Evolutionary conservation across 2,888 invertebrate species (phyloP).

Genomic region (Helleia helle): DNA sequence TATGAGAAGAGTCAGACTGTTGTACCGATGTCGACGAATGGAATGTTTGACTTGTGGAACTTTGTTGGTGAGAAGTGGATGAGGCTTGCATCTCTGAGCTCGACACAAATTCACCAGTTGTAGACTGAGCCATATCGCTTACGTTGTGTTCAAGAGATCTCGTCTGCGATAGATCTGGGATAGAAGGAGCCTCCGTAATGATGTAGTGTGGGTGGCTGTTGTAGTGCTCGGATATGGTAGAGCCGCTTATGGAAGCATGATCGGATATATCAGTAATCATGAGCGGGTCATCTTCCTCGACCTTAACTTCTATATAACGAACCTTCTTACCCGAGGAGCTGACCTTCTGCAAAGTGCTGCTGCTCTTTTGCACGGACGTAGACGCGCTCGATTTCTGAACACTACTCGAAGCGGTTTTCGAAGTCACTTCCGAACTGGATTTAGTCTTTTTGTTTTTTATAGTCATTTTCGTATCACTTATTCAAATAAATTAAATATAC

Average conservation of each 20-base stretch:
- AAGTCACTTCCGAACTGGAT: slow-evolving; percentile 54
- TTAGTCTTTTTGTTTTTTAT: slow-evolving; percentile 74
- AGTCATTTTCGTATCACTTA: slow-evolving; percentile 62
- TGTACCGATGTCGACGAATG: slow-evolving; percentile 58
- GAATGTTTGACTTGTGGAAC: slow-evolving; percentile 55
- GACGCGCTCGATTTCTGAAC: slow-evolving; percentile 60
- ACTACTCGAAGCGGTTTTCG: slow-evolving; percentile 59
- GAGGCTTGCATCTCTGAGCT: slow-evolving; percentile 51
- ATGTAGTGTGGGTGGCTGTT: slow-evolving; percentile 70
- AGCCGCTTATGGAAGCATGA: slow-evolving; percentile 60
- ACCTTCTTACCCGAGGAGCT: slow-evolving; percentile 65
- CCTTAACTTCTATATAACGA: slow-evolving; percentile 68
- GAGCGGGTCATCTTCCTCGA: slow-evolving; percentile 68
- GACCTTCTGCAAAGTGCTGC: slow-evolving; percentile 57
- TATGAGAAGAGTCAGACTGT: slow-evolving; percentile 51
- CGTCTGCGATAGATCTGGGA: slow-evolving; percentile 58
- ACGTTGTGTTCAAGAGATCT: slow-evolving; percentile 48
- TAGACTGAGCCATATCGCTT: slow-evolving; percentile 60
- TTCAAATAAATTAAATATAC: slow-evolving; percentile 28
- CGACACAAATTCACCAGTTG: slow-evolving; percentile 58
- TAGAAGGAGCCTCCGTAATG: slow-evolving; percentile 67
- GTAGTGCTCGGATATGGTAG: slow-evolving; percentile 63
- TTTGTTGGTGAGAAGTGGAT: slow-evolving; percentile 53
- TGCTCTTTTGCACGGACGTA: slow-evolving; percentile 54
- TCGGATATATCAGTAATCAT: slow-evolving; percentile 70